These are phyloP conservation scores for Charanyca ferruginea DNA, from an alignment of 2,888 invertebrate species.

Conservation along the genomic window DNA sequence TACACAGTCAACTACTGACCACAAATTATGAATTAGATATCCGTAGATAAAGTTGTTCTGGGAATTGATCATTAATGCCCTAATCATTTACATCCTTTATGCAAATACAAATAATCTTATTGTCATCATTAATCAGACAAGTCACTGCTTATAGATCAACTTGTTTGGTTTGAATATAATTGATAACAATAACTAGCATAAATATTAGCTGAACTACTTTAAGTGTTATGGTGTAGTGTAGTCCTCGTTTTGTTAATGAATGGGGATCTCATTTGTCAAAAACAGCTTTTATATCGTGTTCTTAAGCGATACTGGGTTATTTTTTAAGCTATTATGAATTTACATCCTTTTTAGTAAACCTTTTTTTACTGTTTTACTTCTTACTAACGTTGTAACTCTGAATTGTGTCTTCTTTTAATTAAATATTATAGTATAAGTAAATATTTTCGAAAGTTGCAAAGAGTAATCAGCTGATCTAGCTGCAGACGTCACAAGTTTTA, in stretches of 20 bases:
- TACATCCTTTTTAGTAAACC: conserved; percentile 28
- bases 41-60: conserved; percentile 6
- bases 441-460: neutral
- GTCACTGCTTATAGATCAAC: conserved; percentile 18
- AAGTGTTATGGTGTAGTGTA: neutral
- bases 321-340: conserved; percentile 2
- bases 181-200: conserved; percentile 19
- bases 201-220: conserved; percentile 5
- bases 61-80: conserved; percentile 5
- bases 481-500: conserved; percentile 1
- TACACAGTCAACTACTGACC: conserved; percentile 3
- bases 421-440: neutral
- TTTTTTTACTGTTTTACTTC: conserved; percentile 9
- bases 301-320: conserved; percentile 23
- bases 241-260: conserved; percentile 23
- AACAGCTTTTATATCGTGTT: conserved; percentile 17
- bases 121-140: conserved; percentile 9
- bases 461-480: conserved; percentile 36
- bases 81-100: conserved; percentile 7
- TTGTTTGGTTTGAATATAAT: conserved; percentile 26
- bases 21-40: conserved; percentile 16
- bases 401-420: conserved; percentile 1
- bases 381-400: conserved; percentile 4
- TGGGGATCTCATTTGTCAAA: conserved; percentile 41
- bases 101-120: conserved; percentile 5